A percentile compares a stretch with the other conserved stretches of the same genome.
These are phyloP conservation scores for Hypolimnas misippus DNA, from an alignment of 2,888 invertebrate genomes.

Conservation along the genomic window DNA sequence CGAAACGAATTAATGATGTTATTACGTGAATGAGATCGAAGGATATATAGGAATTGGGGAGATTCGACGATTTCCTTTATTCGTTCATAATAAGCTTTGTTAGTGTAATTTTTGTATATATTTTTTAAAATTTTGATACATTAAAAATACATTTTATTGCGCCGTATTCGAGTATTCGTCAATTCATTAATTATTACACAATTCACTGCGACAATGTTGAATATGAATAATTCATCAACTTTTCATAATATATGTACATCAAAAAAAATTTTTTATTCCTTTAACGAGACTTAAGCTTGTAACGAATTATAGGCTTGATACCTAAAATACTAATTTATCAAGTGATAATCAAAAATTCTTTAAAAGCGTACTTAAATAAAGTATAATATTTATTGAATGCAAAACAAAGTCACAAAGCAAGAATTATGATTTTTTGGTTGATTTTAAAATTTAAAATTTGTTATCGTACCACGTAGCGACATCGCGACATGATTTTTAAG, in stretches of 20 bases:
- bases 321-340: too few species aligned
- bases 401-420: too few species aligned
- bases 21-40: slow-evolving; percentile 29
- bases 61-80: slow-evolving; percentile 23
- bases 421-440: too few species aligned
- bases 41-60: slow-evolving; percentile 17
- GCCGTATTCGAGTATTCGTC: background rate
- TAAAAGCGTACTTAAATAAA: too few species aligned
- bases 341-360: too few species aligned
- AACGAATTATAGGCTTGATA: too few species aligned
- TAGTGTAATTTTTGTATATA: background rate
- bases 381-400: too few species aligned
- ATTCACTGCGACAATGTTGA: too few species aligned
- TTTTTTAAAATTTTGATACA: background rate
- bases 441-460: too few species aligned
- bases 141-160: background rate
- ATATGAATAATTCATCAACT: background rate
- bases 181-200: slow-evolving; percentile 3
- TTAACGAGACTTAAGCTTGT: background rate
- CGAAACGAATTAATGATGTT: slow-evolving; percentile 34
- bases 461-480: too few species aligned
- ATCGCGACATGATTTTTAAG: too few species aligned
- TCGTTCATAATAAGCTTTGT: slow-evolving; percentile 19
- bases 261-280: background rate
- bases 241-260: background rate